Evolutionary conservation across 1,140 invertebrate species (phyloP).

Genomic region (Zaprionus capensis): DNA sequence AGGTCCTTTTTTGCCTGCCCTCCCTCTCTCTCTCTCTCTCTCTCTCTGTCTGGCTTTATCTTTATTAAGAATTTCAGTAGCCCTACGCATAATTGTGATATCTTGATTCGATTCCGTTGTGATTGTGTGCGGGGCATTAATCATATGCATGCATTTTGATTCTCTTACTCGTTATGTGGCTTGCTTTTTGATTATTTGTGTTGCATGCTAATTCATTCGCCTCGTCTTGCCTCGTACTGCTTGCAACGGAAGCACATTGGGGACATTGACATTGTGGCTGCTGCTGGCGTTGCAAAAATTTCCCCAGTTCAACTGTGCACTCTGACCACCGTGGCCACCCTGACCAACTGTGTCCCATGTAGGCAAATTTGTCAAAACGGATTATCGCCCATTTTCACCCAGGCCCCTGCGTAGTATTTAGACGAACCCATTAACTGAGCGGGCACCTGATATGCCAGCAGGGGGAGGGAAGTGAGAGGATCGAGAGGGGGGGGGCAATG

Average conservation of each 20-base stretch:
- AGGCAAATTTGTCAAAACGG: constrained; percentile 83
- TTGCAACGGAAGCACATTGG: constrained; percentile 50
- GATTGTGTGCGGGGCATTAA: constrained; percentile 58
- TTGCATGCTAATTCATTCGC: constrained; percentile 72
- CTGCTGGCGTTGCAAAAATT: constrained; percentile 46
- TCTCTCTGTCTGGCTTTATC: constrained; percentile 51
- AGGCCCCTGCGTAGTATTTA: constrained; percentile 69
- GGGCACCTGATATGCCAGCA: constrained; percentile 65
- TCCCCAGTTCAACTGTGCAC: constrained; percentile 72
- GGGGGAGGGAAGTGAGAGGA: neutral
- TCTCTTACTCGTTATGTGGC: constrained; percentile 67
- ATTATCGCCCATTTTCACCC: constrained; percentile 82
- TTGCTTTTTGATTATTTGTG: constrained; percentile 68
- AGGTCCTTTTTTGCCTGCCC: constrained; percentile 66
- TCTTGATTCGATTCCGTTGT: constrained; percentile 76
- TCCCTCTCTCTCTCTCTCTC: constrained; percentile 5
- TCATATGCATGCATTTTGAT: constrained; percentile 78
- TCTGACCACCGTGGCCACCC: constrained; percentile 47
- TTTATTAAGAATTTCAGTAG: constrained; percentile 83
- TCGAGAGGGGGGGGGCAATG: constrained; percentile 18
- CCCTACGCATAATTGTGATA: constrained; percentile 71
- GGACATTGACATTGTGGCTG: constrained; percentile 46
- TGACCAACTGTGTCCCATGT: constrained; percentile 62
- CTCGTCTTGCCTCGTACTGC: constrained; percentile 1
- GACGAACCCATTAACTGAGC: constrained; percentile 71